Conservation (phyloP, 2,797 vertebrate species). For the Odontamblyopus lacepedii region DNA sequence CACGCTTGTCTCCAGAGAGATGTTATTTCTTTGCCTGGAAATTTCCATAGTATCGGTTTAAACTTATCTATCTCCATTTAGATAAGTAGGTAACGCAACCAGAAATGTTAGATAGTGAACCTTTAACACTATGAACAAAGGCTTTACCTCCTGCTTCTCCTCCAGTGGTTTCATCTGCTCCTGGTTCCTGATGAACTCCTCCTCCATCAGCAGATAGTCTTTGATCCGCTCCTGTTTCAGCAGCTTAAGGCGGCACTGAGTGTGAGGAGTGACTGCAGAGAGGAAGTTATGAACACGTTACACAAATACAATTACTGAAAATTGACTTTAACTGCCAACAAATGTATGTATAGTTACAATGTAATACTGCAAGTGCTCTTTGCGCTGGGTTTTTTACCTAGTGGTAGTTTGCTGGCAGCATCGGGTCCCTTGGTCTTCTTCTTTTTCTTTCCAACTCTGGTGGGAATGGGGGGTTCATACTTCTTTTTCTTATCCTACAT, state of each 20-base stretch:
- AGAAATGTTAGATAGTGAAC: too few relatives aligned
- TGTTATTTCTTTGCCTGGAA: too few relatives aligned
- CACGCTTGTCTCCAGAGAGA: too few relatives aligned
- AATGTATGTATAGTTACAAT: background rate
- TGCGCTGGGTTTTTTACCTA: constrained; percentile 78
- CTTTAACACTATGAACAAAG: background rate
- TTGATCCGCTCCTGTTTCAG: constrained; percentile 93
- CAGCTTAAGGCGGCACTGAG: constrained; percentile 92
- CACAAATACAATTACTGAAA: background rate
- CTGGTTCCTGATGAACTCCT: constrained; percentile 98
- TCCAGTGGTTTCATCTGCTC: constrained; percentile 99
- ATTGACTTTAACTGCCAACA: background rate
- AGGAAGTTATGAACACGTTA: background rate
- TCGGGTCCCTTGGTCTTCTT: constrained; percentile 98
- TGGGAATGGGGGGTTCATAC: constrained; percentile 97
- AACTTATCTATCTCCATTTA: too few relatives aligned
- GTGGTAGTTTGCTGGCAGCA: constrained; percentile 95
- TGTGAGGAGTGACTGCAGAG: constrained; percentile 92
- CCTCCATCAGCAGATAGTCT: constrained; percentile 98
- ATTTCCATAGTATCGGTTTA: too few relatives aligned
- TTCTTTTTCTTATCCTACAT: constrained; percentile 98
- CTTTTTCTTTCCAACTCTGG: constrained; percentile 97
- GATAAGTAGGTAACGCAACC: too few relatives aligned
- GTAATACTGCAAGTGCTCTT: background rate
- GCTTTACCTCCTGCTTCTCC: constrained; percentile 94